These are phyloP conservation scores for Lepisosteus oculatus DNA, from an alignment of 2,113 vertebrate genomes.

Conservation along the genomic window DNA sequence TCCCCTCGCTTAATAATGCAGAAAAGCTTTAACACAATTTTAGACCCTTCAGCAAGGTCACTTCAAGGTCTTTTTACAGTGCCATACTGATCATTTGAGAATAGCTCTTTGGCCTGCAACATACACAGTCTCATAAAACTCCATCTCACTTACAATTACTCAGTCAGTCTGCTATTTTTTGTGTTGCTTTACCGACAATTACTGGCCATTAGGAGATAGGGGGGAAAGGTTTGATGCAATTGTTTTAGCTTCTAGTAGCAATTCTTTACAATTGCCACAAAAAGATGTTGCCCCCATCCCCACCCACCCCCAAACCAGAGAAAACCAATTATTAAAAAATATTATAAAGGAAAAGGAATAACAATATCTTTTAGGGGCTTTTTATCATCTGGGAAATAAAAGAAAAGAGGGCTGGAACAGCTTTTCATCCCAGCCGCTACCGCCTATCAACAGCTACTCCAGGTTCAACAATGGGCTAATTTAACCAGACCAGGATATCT, in stretches of 20 bases:
- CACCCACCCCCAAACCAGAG: too few relatives aligned
- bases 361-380: background rate
- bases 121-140: background rate
- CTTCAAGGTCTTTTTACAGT: slow-evolving; percentile 59
- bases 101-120: slow-evolving; percentile 69
- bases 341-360: background rate
- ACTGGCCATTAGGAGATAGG: background rate
- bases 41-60: slow-evolving; percentile 77
- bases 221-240: too few relatives aligned
- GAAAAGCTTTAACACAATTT: slow-evolving; percentile 71
- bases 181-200: slow-evolving; percentile 2
- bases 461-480: background rate
- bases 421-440: background rate
- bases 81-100: slow-evolving; percentile 72
- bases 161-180: background rate
- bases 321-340: too few relatives aligned
- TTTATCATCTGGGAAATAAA: background rate
- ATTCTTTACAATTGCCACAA: too few relatives aligned
- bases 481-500: background rate
- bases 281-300: too few relatives aligned
- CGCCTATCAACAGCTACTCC: background rate
- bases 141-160: slow-evolving; percentile 5
- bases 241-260: too few relatives aligned
- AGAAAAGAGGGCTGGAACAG: background rate
- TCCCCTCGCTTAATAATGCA: slow-evolving; percentile 79